Evolutionary conservation across 1,140 invertebrate species (phyloP).

Genomic region (Camponotus floridanus): DNA sequence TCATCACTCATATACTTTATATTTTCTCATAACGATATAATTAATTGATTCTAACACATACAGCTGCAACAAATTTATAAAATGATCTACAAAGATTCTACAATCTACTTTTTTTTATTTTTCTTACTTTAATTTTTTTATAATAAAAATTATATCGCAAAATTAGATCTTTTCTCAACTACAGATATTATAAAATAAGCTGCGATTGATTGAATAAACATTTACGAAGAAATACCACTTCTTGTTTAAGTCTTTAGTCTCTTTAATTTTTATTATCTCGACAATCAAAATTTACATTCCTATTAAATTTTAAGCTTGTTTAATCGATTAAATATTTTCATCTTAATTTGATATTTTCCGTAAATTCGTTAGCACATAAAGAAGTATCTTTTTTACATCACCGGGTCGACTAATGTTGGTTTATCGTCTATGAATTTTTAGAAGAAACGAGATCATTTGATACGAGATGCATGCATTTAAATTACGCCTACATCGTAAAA

Average conservation of each 20-base stretch:
- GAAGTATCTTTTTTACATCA: constrained; percentile 8
- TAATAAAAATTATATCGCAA: constrained; percentile 4
- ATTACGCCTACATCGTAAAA: neutral
- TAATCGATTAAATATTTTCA: constrained; percentile 4
- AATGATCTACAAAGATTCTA: too few relatives aligned
- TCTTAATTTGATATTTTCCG: neutral
- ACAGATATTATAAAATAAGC: constrained; percentile 23
- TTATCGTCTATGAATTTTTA: constrained; percentile 34
- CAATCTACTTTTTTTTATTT: too few relatives aligned
- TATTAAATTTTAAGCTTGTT: constrained; percentile 4
- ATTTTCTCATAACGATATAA: too few relatives aligned
- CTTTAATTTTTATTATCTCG: neutral
- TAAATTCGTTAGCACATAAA: neutral
- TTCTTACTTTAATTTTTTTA: neutral
- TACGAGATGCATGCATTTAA: neutral
- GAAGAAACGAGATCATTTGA: neutral
- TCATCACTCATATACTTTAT: neutral
- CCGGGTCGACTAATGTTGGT: neutral
- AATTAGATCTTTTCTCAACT: constrained; percentile 8
- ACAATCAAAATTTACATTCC: neutral
- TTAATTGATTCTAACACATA: too few relatives aligned
- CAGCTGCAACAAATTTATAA: too few relatives aligned
- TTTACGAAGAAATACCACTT: neutral
- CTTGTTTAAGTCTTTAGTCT: neutral
- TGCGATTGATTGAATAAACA: constrained; percentile 2